Conservation (phyloP, 2,888 invertebrate genomes). For the Agrotis puta region DNA sequence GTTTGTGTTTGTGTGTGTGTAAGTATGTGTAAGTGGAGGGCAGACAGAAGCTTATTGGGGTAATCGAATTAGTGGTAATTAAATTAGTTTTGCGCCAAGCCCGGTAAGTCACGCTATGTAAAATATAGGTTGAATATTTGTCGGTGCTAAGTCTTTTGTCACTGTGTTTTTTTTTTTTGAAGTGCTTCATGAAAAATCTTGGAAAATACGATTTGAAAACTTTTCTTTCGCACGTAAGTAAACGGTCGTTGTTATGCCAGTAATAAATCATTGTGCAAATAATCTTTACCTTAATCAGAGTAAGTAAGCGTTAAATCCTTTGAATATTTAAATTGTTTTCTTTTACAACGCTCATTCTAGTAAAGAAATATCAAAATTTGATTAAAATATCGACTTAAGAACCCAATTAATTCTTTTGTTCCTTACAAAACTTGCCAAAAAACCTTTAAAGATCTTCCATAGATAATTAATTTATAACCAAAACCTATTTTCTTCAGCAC, state of each 20-base stretch:
- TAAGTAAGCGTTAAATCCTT: background rate
- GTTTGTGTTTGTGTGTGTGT: constrained; percentile 33
- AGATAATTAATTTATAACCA: background rate
- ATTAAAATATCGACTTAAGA: constrained; percentile 6
- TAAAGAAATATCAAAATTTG: background rate
- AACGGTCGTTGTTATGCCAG: background rate
- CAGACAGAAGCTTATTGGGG: constrained; percentile 76
- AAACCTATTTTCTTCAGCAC: constrained; percentile 11
- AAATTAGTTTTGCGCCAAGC: constrained; percentile 81
- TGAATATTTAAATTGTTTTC: constrained; percentile 18
- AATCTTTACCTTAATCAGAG: background rate
- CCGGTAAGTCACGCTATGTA: constrained; percentile 72
- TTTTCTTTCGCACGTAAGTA: constrained; percentile 36
- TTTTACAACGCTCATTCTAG: background rate
- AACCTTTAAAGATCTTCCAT: background rate
- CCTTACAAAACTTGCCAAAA: constrained; percentile 6
- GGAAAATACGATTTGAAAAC: background rate
- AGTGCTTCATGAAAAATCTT: constrained; percentile 48
- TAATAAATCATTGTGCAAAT: constrained; percentile 7
- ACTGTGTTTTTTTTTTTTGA: constrained; percentile 49
- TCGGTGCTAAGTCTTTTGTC: constrained; percentile 55
- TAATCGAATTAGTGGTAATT: constrained; percentile 89
- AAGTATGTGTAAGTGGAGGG: constrained; percentile 73
- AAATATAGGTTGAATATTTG: constrained; percentile 72
- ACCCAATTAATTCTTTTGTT: constrained; percentile 28